Conservation (phyloP, 2,113 vertebrate species). For the Rhabdornis inornatus region DNA sequence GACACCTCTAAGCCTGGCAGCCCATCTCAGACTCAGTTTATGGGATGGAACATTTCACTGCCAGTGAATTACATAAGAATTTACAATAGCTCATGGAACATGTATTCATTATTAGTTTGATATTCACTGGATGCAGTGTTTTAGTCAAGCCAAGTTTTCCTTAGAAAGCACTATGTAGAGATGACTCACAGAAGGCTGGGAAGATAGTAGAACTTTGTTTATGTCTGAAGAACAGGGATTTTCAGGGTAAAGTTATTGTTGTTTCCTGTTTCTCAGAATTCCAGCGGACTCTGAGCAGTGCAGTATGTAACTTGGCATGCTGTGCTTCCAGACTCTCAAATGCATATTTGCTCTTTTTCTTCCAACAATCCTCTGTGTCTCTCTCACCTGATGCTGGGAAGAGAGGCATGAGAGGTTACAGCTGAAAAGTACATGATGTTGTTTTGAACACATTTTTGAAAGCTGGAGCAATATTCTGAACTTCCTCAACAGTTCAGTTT, state of each 20-base stretch:
- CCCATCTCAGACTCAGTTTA: neutral
- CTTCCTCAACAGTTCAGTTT: neutral
- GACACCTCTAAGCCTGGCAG: neutral
- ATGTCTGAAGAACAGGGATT: neutral
- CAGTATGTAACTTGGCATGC: slow-evolving; percentile 21
- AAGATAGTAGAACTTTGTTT: neutral
- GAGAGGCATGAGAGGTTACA: neutral
- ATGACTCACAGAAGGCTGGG: neutral
- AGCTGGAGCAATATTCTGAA: neutral
- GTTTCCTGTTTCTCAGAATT: slow-evolving; percentile 23
- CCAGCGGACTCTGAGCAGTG: neutral
- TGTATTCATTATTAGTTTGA: neutral
- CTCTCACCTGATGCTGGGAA: neutral
- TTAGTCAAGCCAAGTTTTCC: neutral
- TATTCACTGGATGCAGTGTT: neutral
- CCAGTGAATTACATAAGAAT: neutral
- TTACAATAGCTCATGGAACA: neutral
- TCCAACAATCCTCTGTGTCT: neutral
- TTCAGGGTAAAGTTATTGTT: neutral
- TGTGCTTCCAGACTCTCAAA: neutral
- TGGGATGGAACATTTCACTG: neutral
- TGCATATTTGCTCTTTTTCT: neutral
- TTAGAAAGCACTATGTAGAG: neutral
- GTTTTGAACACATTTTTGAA: slow-evolving; percentile 17
- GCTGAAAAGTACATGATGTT: neutral